A percentile compares a stretch with the other conserved stretches of the same genome.
Conservation (phyloP, 92 coral and sea anemone species). For the Paragorgia papillata region DNA sequence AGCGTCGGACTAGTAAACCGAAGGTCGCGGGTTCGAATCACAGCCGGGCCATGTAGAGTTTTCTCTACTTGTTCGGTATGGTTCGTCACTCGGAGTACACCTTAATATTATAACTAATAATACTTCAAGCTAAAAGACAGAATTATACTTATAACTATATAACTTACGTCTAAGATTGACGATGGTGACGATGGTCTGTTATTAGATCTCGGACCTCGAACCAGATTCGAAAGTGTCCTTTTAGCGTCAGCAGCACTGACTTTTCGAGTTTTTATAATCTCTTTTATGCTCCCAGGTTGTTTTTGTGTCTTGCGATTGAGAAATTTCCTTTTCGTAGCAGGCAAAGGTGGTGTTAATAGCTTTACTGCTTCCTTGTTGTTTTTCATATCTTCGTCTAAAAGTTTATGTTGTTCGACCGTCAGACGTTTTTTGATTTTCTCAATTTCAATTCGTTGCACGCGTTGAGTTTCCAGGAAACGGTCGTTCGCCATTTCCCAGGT, state of each 20-base stretch:
- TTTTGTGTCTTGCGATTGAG: slow-evolving; percentile 2
- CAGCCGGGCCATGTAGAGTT: too few relatives aligned
- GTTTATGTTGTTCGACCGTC: slow-evolving; percentile 73
- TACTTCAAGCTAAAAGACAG: too few relatives aligned
- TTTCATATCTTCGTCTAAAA: slow-evolving; percentile 51
- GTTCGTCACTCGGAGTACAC: too few relatives aligned
- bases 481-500: slow-evolving; percentile 99
- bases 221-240: slow-evolving; percentile 22
- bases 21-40: too few relatives aligned
- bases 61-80: too few relatives aligned
- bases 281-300: not conserved
- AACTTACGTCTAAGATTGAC: slow-evolving; percentile 26
- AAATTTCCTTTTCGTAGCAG: slow-evolving; percentile 43
- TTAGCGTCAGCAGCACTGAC: not conserved
- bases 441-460: slow-evolving; percentile 64
- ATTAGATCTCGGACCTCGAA: slow-evolving; percentile 9
- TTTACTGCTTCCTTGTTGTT: slow-evolving; percentile 20
- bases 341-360: slow-evolving; percentile 64
- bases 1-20: too few relatives aligned
- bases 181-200: slow-evolving; percentile 13
- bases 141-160: too few relatives aligned
- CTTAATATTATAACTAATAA: too few relatives aligned
- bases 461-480: slow-evolving; percentile 82
- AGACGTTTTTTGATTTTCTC: slow-evolving; percentile 68
- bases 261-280: not conserved